A percentile compares a stretch with the other conserved stretches of the same genome.
phyloP scores from a whole-genome alignment of 2,113 vertebrate genomes.

The Forbesichthys agassizii region DNA sequence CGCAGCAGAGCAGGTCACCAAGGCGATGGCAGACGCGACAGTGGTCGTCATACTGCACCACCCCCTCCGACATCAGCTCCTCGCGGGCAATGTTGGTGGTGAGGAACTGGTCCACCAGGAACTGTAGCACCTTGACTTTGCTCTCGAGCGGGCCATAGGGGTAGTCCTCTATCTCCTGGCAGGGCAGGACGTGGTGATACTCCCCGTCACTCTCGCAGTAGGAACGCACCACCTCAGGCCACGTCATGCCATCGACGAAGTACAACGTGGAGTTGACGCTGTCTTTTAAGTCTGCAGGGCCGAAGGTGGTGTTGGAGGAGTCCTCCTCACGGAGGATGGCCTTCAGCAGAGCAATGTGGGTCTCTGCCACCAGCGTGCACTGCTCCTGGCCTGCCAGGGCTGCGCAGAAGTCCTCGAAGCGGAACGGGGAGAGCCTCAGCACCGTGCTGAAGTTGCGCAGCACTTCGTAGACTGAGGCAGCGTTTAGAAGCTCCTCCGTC shows the following conservation, averaged over 20 bases:
- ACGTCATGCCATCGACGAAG: constrained; percentile 98
- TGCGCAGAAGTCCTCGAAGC: constrained; percentile 98
- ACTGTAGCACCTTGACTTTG: constrained; percentile 96
- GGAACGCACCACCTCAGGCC: constrained; percentile 93
- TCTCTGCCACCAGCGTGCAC: constrained; percentile 96
- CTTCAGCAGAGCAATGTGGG: constrained; percentile 91
- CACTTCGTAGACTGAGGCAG: constrained; percentile 93
- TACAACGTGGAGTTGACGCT: constrained; percentile 97
- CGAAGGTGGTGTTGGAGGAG: constrained; percentile 96
- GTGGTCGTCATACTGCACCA: constrained; percentile 95
- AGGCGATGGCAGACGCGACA: constrained; percentile 97
- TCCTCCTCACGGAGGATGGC: constrained; percentile 96
- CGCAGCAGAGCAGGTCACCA: constrained; percentile 96
- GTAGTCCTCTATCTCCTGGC: constrained; percentile 92
- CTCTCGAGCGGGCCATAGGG: constrained; percentile 90
- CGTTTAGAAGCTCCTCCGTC: constrained; percentile 90
- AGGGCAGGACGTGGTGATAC: constrained; percentile 90
- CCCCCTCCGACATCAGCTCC: constrained; percentile 96
- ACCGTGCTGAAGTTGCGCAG: constrained; percentile 95
- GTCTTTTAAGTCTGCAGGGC: constrained; percentile 96
- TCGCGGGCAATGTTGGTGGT: constrained; percentile 97
- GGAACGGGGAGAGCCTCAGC: constrained; percentile 93
- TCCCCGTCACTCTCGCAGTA: constrained; percentile 97
- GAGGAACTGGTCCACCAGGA: constrained; percentile 96
- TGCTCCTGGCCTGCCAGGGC: constrained; percentile 95